Evolutionary conservation across 2,797 vertebrate genomes (phyloP).

Genomic region (Nasua narica): DNA sequence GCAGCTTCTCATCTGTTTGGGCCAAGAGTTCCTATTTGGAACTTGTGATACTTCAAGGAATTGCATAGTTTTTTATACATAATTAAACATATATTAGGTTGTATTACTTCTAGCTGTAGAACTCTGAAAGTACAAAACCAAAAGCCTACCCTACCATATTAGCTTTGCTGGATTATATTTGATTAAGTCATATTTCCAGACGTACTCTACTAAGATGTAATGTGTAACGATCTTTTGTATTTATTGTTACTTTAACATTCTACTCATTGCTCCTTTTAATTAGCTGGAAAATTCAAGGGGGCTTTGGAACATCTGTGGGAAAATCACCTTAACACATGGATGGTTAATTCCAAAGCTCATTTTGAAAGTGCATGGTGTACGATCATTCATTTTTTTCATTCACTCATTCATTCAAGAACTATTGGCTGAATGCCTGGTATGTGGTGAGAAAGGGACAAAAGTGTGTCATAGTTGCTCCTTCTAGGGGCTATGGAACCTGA

Average conservation of each 20-base stretch:
- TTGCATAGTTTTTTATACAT: neutral
- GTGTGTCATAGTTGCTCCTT: neutral
- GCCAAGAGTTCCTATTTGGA: neutral
- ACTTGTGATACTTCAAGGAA: neutral
- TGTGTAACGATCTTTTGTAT: neutral
- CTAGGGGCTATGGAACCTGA: neutral
- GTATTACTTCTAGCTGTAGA: neutral
- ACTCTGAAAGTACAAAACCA: neutral
- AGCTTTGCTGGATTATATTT: neutral
- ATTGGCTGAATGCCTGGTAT: slow-evolving; percentile 17
- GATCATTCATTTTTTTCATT: neutral
- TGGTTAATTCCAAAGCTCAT: slow-evolving; percentile 5
- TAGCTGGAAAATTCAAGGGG: slow-evolving; percentile 37
- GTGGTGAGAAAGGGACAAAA: neutral
- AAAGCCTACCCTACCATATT: neutral
- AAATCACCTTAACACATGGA: slow-evolving; percentile 38
- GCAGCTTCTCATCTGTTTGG: neutral
- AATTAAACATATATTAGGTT: neutral
- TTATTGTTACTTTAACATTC: slow-evolving; percentile 26
- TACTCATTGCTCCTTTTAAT: slow-evolving; percentile 33
- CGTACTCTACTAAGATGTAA: neutral
- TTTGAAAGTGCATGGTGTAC: neutral
- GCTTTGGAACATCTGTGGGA: slow-evolving; percentile 39
- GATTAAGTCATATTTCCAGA: neutral
- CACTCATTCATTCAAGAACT: neutral